phyloP scores from a whole-genome alignment of 2,888 invertebrate genomes.

The Chydorus sphaericus region DNA sequence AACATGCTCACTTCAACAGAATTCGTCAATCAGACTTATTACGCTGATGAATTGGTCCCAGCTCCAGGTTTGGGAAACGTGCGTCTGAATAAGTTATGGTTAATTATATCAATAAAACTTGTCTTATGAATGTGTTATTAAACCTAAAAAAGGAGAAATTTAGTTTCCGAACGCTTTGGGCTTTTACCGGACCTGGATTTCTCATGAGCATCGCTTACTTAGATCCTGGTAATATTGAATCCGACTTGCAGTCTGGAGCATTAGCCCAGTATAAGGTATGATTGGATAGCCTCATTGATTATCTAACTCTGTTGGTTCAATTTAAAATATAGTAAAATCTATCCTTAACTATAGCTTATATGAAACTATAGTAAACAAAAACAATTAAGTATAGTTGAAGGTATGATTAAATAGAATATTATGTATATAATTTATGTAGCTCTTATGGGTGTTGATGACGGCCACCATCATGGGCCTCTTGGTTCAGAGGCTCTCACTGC shows the following conservation, averaged over 20 bases:
- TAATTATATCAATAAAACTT: too few relatives aligned
- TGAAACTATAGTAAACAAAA: too few relatives aligned
- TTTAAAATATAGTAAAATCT: too few relatives aligned
- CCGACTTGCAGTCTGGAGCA: constrained; percentile 71
- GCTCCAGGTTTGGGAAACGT: constrained; percentile 42
- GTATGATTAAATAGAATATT: too few relatives aligned
- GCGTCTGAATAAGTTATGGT: too few relatives aligned
- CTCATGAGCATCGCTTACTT: constrained; percentile 86
- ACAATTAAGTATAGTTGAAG: too few relatives aligned
- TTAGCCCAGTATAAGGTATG: constrained; percentile 60
- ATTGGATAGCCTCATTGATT: too few relatives aligned
- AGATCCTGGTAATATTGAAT: constrained; percentile 85
- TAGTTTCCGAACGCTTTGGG: constrained; percentile 77
- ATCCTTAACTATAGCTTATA: too few relatives aligned
- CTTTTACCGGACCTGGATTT: constrained; percentile 83
- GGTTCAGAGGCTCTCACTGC: constrained; percentile 62
- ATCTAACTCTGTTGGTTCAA: too few relatives aligned
- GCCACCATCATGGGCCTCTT: constrained; percentile 72
- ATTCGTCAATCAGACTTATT: constrained; percentile 40
- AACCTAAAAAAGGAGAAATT: constrained; percentile 51
- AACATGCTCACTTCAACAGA: too few relatives aligned
- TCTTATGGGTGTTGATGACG: constrained; percentile 70
- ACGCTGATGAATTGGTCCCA: constrained; percentile 42
- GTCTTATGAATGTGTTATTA: constrained; percentile 8
- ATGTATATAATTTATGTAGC: too few relatives aligned